phyloP scores from a whole-genome alignment of 2,797 vertebrate genomes.

The Amblyopsis hoosieri region DNA sequence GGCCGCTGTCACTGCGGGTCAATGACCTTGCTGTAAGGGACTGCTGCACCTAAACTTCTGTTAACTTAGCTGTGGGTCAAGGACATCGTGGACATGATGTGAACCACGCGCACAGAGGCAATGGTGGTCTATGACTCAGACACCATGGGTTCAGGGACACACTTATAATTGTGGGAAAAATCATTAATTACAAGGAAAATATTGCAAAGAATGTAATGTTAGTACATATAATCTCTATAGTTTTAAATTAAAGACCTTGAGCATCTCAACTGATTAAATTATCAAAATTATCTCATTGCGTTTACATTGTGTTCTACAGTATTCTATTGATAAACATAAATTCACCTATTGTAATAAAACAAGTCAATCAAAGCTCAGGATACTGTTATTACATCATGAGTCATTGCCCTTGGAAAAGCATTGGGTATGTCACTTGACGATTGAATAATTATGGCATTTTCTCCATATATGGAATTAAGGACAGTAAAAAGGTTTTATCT shows the following conservation, averaged over 20 bases:
- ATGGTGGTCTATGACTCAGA: background rate
- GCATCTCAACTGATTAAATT: too few relatives aligned
- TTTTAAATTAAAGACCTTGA: too few relatives aligned
- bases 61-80: slow-evolving; percentile 41
- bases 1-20: slow-evolving; percentile 17
- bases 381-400: slow-evolving; percentile 40
- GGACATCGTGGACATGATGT: slow-evolving; percentile 40
- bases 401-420: background rate
- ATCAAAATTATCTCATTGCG: background rate
- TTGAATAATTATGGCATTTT: slow-evolving; percentile 24
- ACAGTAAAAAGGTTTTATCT: slow-evolving; percentile 47
- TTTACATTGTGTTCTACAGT: background rate
- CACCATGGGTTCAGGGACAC: slow-evolving; percentile 46
- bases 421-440: slow-evolving; percentile 17
- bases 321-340: background rate
- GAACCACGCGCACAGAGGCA: slow-evolving; percentile 20
- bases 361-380: slow-evolving; percentile 1
- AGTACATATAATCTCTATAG: background rate
- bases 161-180: slow-evolving; percentile 13
- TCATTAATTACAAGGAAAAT: background rate
- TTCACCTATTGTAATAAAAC: slow-evolving; percentile 1
- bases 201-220: slow-evolving; percentile 12
- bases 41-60: slow-evolving; percentile 24
- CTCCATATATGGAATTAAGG: slow-evolving; percentile 56
- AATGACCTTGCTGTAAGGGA: slow-evolving; percentile 29